phyloP scores from a whole-genome alignment of 2,888 invertebrate genomes.

The Allolobophora icterica region DNA sequence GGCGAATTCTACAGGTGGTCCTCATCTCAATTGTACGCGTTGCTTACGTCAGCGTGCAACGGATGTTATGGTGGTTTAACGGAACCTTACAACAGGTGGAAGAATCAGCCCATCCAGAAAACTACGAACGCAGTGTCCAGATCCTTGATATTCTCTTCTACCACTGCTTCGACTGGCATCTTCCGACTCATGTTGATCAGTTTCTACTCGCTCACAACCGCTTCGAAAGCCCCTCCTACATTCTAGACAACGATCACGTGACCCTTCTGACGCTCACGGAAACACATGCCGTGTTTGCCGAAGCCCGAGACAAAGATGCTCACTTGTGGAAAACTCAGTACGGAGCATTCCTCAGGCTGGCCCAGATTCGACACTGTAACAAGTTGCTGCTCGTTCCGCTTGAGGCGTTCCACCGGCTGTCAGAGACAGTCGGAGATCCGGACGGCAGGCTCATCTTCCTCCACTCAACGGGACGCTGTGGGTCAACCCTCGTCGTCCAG shows the following conservation, averaged over 20 bases:
- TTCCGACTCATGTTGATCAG: neutral
- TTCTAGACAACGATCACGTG: slow-evolving; percentile 13
- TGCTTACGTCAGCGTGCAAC: neutral
- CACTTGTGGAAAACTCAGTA: slow-evolving; percentile 13
- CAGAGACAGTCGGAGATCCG: slow-evolving; percentile 41
- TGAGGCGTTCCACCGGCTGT: neutral
- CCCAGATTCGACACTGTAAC: neutral
- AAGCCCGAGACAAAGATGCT: neutral
- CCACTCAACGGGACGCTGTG: slow-evolving; percentile 39
- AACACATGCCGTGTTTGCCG: neutral
- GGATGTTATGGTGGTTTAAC: neutral
- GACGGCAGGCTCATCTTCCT: slow-evolving; percentile 38
- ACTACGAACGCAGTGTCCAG: slow-evolving; percentile 25
- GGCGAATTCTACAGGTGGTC: neutral
- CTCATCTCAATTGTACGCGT: neutral
- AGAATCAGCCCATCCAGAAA: neutral
- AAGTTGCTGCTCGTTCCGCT: neutral
- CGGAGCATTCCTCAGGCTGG: neutral
- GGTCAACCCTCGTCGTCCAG: slow-evolving; percentile 41
- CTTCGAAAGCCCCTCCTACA: neutral
- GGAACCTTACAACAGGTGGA: neutral
- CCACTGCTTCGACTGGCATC: neutral
- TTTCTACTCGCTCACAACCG: neutral
- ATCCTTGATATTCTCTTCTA: neutral
- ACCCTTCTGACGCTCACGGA: neutral